Evolutionary conservation across 2,113 vertebrate genomes (phyloP), one percentile per base, ranked within the genome.

Genomic region (Sander vitreus): DNA sequence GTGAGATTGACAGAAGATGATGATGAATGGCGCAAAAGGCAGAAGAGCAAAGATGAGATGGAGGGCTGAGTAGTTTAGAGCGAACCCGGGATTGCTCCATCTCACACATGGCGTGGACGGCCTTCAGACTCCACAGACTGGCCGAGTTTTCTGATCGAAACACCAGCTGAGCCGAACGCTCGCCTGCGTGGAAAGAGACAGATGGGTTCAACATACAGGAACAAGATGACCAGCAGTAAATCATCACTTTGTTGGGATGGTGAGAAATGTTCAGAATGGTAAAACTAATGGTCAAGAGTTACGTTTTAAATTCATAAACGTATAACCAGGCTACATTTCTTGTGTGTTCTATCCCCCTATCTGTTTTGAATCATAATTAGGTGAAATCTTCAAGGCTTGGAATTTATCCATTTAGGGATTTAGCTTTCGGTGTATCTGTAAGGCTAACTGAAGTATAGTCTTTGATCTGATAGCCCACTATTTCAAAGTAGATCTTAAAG

Each of bases 61-160:
- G 16, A 33, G 19, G 53, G 43, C 10, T 51, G 48, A 87, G 65
- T 39, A 83, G 25, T 73, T 60, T 1, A 73, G 76, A 84, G 64
- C 96, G 92, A 88, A 99, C 98, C 97, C 96, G 97, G 60, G 96
- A 96, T 92, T 97, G 96, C 88, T 99, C 98, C 86, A 98, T 97
- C 88, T 96, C 97, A 86, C 98, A 99, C 98, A 99, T 99, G 92
- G 97, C 96, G 55, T 97, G 96, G 94, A 99, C 97, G 73, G 98
- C 96, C 73, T 97, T 97, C 85, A 98, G 94, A 88, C 98, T 99
- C 98, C 98, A 99, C 78, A 99, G 96, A 92, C 98, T 99, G 87
- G 97, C 98, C 14, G 96, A 97, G 73, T 97, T 98, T 91, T 97
- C 98, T 76, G 98, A 99, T 94, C 98, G 97, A 93, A 99, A 99